Base-by-base conservation (phyloP, 2,888 invertebrate species). In the Lasioglossum zephyrum region DNA sequence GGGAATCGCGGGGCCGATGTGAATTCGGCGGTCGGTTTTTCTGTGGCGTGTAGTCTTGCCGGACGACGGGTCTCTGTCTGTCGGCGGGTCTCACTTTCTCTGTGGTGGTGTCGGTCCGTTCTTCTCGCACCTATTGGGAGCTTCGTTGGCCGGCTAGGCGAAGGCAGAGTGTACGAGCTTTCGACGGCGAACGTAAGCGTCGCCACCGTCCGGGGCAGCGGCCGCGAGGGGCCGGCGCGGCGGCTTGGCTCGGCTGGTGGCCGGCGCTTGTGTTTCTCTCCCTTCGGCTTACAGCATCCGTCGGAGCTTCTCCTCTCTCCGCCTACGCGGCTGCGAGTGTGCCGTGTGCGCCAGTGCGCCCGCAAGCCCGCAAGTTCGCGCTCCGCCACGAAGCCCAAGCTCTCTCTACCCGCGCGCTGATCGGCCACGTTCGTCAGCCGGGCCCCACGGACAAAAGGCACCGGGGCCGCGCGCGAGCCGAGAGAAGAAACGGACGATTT, bases 351-450 rank as follows among this genome's bases (percentile, higher is more conserved):
- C 93, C 95, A 95, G 95, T 95, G 94, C 95, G 94, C 94, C 94
- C 94, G 95, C 94, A 95, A 94, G 94, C 95, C 94, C 95, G 95
- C 94, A 95, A 95, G 95, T 94, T 95, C 95, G 94, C 94, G 94
- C 93, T 91, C 91, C 91, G 90, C 90, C 91, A 92, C 91, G 91
- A 92, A 91, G 87, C 91, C 91, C 83, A 91, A 91, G 92, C 92
- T 91, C 91, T 90, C 90, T 91, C 91, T 91, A 86, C 87, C 91
- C 90, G 90, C 91, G 91, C 91, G 90, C 91, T 90, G 90, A 86
- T 88, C 91, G 91, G 91, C 91, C 90, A 91, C 90, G 90, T 91
- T 91, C 91, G 90, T 90, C 90, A 90, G 91, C 85, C 91, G 91
- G 91, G 90, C 91, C 90, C 91, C 91, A 88, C 89, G 91, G 88